phyloP scores from a whole-genome alignment of 2,113 vertebrate genomes.

The Pholis gunnellus region DNA sequence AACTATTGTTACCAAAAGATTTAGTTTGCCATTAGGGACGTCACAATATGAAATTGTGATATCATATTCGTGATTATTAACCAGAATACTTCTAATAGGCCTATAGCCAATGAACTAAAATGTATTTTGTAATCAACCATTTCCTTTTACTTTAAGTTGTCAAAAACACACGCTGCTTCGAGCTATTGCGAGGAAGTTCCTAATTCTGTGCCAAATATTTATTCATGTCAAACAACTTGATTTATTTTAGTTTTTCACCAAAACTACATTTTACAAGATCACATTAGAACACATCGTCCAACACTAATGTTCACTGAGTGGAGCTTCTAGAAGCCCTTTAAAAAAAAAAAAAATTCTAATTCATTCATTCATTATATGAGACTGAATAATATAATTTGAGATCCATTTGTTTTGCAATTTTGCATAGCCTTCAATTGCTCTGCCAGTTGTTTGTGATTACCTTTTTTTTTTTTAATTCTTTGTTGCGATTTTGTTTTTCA shows the following conservation, averaged over 20 bases:
- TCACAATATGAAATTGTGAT: too few species aligned
- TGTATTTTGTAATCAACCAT: too few species aligned
- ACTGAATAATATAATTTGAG: slow-evolving; percentile 38
- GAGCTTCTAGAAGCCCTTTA: not conserved
- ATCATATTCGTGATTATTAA: too few species aligned
- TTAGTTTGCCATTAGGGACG: too few species aligned
- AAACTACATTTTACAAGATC: too few species aligned
- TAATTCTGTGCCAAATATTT: not conserved
- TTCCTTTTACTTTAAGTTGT: too few species aligned
- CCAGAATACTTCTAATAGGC: too few species aligned
- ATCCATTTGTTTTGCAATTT: slow-evolving; percentile 32
- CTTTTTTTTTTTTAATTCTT: slow-evolving; percentile 20
- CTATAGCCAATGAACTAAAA: too few species aligned
- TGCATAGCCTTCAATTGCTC: slow-evolving; percentile 24
- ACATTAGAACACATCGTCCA: too few species aligned
- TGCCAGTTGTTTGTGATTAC: slow-evolving; percentile 33
- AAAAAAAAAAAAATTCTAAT: slow-evolving; percentile 23
- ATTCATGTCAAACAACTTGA: not conserved
- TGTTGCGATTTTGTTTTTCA: not conserved
- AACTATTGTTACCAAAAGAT: too few species aligned
- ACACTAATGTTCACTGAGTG: not conserved
- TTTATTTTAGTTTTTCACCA: not conserved
- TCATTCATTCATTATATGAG: slow-evolving; percentile 34
- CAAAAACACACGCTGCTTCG: not conserved
- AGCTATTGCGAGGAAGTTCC: not conserved